A percentile compares a stretch with the other conserved stretches of the same genome.
Conservation (phyloP, 2,888 invertebrate genomes). For the Himalopsyche anomala region DNA sequence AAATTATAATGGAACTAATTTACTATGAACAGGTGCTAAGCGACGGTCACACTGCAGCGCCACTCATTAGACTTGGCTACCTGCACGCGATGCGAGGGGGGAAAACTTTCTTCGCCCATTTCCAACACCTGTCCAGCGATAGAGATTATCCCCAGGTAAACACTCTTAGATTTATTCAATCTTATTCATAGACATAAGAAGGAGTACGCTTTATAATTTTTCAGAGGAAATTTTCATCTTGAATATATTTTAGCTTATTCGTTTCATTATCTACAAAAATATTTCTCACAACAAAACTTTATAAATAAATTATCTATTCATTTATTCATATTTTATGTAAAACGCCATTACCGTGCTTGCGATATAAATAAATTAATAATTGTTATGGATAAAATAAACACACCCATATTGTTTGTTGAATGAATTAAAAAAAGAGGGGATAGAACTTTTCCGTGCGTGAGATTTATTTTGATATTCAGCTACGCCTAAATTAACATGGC, state of each 20-base stretch:
- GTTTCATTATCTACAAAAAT: neutral
- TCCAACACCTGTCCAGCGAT: constrained; percentile 89
- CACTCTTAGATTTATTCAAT: constrained; percentile 43
- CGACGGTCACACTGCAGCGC: constrained; percentile 94
- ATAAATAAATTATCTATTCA: no score
- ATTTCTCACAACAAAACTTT: no score
- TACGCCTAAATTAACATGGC: no score
- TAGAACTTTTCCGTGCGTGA: no score
- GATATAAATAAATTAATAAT: no score
- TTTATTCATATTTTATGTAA: no score
- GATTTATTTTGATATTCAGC: no score
- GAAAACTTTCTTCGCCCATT: constrained; percentile 91
- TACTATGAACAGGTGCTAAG: constrained; percentile 82
- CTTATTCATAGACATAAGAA: constrained; percentile 17
- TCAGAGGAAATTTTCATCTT: neutral
- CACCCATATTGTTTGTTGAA: no score
- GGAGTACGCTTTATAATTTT: neutral
- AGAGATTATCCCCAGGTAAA: constrained; percentile 86
- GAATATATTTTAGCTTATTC: neutral
- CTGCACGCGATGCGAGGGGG: constrained; percentile 88
- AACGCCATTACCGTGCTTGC: no score
- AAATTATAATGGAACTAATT: neutral
- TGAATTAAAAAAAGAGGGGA: no score
- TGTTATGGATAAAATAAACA: no score
- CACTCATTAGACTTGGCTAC: constrained; percentile 87